These are phyloP conservation scores for Sciurus niger DNA, from an alignment of 2,113 vertebrate species.

Conservation along the genomic window DNA sequence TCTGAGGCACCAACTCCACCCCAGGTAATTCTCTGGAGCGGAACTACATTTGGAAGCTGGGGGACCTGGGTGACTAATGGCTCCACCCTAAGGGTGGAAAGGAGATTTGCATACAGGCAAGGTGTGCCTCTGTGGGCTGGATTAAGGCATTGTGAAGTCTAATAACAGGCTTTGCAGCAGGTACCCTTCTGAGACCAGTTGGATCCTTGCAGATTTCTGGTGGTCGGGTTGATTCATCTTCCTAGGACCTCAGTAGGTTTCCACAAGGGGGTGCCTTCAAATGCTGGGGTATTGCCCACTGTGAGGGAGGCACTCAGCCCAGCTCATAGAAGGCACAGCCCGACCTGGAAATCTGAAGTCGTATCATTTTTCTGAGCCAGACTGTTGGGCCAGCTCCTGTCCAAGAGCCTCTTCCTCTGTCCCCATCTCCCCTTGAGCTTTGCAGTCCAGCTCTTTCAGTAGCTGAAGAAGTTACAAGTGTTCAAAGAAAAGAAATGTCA, in stretches of 20 bases:
- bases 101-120: slow-evolving; percentile 44
- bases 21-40: neutral
- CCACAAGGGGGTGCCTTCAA: neutral
- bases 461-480: neutral
- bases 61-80: slow-evolving; percentile 61
- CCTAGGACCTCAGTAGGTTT: neutral
- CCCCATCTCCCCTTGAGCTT: neutral
- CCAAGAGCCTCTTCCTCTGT: neutral
- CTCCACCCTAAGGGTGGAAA: neutral
- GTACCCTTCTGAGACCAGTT: neutral
- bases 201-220: slow-evolving; percentile 11
- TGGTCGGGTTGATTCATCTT: slow-evolving; percentile 58
- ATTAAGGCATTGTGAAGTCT: slow-evolving; percentile 53
- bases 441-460: neutral
- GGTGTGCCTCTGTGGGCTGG: neutral
- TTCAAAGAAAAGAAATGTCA: neutral
- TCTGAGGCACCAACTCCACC: neutral
- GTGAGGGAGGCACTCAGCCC: neutral
- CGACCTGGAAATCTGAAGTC: neutral
- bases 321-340: neutral
- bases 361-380: neutral
- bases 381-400: neutral
- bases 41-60: neutral
- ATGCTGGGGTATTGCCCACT: neutral
- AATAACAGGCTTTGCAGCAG: slow-evolving; percentile 65